Percentiles rank a stretch among this genome's conserved stretches.
Conservation (phyloP, 2,888 invertebrate species). For the Heliothis peltigera region DNA sequence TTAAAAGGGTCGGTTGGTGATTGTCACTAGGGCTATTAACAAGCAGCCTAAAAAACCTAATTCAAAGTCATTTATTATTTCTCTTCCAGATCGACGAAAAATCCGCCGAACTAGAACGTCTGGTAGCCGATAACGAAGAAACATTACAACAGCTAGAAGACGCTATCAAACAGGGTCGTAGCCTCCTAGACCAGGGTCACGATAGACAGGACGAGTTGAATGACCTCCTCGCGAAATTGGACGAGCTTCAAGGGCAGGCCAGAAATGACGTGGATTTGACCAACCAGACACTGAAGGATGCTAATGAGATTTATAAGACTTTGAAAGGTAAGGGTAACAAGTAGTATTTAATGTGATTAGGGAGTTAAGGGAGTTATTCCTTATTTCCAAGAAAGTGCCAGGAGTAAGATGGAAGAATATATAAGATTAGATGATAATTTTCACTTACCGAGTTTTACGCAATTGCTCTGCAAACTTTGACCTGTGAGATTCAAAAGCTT, state of each 20-base stretch:
- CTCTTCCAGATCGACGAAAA: slow-evolving; percentile 89
- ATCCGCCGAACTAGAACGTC: slow-evolving; percentile 81
- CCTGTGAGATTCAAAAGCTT: too few species aligned
- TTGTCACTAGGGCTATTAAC: too few species aligned
- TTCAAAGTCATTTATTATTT: neutral
- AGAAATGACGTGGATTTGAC: slow-evolving; percentile 95
- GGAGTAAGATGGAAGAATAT: too few species aligned
- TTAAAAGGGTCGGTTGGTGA: too few species aligned
- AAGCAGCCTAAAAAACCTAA: neutral
- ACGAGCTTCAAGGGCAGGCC: slow-evolving; percentile 93
- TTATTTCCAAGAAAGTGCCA: too few species aligned
- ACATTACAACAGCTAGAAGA: slow-evolving; percentile 91
- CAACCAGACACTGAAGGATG: slow-evolving; percentile 88
- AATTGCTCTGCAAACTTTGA: too few species aligned
- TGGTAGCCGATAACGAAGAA: slow-evolving; percentile 89
- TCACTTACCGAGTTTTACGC: too few species aligned
- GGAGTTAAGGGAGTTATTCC: too few species aligned
- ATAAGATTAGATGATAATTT: too few species aligned
- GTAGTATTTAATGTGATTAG: neutral
- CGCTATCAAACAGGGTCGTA: slow-evolving; percentile 91
- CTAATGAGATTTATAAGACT: slow-evolving; percentile 71
- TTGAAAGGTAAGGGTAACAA: slow-evolving; percentile 63
- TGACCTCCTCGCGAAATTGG: slow-evolving; percentile 94
- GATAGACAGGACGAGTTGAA: slow-evolving; percentile 93
- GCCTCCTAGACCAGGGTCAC: slow-evolving; percentile 91